These are phyloP conservation scores for Cantharis lateralis DNA, from an alignment of 2,888 invertebrate species.

Conservation along the genomic window DNA sequence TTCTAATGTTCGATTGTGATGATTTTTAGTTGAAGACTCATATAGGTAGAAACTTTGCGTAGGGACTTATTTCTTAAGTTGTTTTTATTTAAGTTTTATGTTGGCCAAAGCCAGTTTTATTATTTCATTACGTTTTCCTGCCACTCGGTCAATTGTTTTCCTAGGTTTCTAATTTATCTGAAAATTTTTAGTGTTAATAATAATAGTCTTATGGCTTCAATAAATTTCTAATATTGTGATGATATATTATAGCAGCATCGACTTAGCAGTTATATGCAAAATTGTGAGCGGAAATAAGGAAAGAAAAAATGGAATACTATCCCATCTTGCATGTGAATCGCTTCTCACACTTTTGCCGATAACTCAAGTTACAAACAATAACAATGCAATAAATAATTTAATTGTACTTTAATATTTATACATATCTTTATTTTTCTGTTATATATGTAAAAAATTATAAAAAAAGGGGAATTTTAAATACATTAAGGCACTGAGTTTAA, in stretches of 20 bases:
- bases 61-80: neutral
- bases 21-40: neutral
- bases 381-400: constrained; percentile 9
- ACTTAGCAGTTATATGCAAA: neutral
- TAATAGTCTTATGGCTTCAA: neutral
- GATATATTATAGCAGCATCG: neutral
- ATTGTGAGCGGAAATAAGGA: neutral
- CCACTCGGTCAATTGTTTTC: neutral
- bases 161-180: no score
- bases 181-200: neutral
- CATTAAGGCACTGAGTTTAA: constrained; percentile 20
- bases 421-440: constrained; percentile 20
- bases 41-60: neutral
- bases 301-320: neutral
- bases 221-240: neutral
- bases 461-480: constrained; percentile 12
- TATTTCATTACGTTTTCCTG: neutral
- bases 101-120: neutral
- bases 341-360: neutral
- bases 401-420: constrained; percentile 7
- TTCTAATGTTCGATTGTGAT: neutral
- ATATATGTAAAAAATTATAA: constrained; percentile 10
- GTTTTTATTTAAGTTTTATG: neutral
- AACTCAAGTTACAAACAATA: neutral
- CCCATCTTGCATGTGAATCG: neutral